phyloP scores from a whole-genome alignment of 2,888 invertebrate species.

The Oscheius sp. region DNA sequence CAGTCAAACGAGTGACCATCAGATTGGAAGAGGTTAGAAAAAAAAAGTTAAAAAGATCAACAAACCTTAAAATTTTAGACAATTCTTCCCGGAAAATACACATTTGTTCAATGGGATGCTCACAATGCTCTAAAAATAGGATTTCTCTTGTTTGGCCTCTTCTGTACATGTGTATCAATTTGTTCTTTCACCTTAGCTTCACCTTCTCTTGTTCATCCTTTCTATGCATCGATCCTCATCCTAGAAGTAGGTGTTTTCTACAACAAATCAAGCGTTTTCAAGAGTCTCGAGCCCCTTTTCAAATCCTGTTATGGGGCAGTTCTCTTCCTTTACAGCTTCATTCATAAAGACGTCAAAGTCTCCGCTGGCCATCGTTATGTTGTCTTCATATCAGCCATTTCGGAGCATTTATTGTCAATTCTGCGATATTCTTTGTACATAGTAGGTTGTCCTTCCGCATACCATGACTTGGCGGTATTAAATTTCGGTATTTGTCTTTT shows the following conservation, averaged over 20 bases:
- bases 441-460: too few relatives aligned
- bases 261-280: not conserved
- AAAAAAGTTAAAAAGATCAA: not conserved
- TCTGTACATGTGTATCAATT: not conserved
- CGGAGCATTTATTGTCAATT: not conserved
- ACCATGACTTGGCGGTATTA: too few relatives aligned
- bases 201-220: constrained; percentile 23
- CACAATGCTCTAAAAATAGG: not conserved
- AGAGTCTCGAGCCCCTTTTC: constrained; percentile 4
- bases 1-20: not conserved
- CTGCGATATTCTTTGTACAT: constrained; percentile 17
- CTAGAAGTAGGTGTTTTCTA: constrained; percentile 29
- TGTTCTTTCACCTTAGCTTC: constrained; percentile 24
- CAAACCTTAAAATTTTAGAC: not conserved
- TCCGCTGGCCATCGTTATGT: not conserved
- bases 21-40: constrained; percentile 9
- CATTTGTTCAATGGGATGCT: constrained; percentile 2
- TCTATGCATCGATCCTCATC: constrained; percentile 35
- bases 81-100: not conserved
- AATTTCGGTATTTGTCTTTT: too few relatives aligned
- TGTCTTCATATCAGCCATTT: not conserved
- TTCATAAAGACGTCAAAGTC: not conserved
- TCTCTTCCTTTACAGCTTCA: constrained; percentile 3
- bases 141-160: not conserved
- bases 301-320: not conserved